Base-by-base conservation (phyloP, 1,140 invertebrate genomes). In the Atta cephalotes region DNA sequence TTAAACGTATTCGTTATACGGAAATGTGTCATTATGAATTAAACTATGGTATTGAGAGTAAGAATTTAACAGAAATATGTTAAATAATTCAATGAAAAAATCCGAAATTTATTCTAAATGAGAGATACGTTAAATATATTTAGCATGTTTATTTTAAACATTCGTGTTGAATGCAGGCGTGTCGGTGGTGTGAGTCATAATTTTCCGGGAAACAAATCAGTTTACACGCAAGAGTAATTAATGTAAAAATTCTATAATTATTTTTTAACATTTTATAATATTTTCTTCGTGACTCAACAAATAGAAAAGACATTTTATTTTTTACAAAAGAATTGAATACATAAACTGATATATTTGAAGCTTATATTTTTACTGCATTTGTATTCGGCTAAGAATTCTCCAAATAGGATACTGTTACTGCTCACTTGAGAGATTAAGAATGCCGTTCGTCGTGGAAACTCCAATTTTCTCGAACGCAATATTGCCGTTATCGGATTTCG, bases 401-500 rank as follows among this genome's bases (percentile, higher is more conserved):
- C 18, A 80, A 35, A 68, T 5, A 12, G 18, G 63, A 51, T 84
- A 76, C 21, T 21, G 25, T 62, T 62, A 82, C 39, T 45, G 45
- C n/a, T 45, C 66, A 39, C 35, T 71, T 49, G 53, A 45, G 21
- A 39, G 79, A 81, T 81, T 81, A 81, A 66, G 70, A 71, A 35
- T 81, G 35, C 21, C 14, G 51, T 71, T 45, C 66, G 28, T 81
- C 79, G 79, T n/a, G 35, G 21, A 81, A 72, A 71, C 66, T 81
- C 21, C 80, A 84, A 84, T 84, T 84, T 84, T 84, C 56, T 39
- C 56, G 25, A 76, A 49, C 28, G 80, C 56, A 74, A 84, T 74
- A 74, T 76, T 31, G 56, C 70, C 70, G 70, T 84, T 84, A 84
- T 84, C 56, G 80, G 80, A 76, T 84, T 76, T 74, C 70, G 39